A percentile compares a stretch with the other conserved stretches of the same genome.
Conservation (phyloP, 2,888 invertebrate genomes). For the Tigriopus californicus region DNA sequence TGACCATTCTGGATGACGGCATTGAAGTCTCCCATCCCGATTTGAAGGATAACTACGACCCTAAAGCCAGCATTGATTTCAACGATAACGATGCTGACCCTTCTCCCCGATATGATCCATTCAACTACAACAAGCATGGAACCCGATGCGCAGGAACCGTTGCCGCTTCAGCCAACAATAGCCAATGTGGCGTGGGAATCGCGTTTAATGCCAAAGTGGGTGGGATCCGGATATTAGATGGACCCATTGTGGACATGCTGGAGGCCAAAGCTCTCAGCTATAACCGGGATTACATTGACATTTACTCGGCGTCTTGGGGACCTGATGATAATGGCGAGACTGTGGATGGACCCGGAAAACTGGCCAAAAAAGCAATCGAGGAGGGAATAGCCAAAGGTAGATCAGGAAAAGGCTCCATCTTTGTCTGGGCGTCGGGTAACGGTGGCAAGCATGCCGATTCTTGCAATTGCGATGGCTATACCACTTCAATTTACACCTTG, state of each 20-base stretch:
- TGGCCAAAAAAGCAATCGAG: conserved; percentile 90
- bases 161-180: conserved; percentile 89
- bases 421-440: conserved; percentile 98
- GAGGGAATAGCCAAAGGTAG: conserved; percentile 51
- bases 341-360: conserved; percentile 87
- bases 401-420: conserved; percentile 79
- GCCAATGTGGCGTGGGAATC: conserved; percentile 85
- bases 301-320: conserved; percentile 67
- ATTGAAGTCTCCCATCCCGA: conserved; percentile 91
- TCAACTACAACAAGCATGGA: conserved; percentile 85
- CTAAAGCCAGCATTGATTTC: conserved; percentile 68
- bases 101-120: conserved; percentile 83
- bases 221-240: conserved; percentile 28
- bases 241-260: conserved; percentile 32
- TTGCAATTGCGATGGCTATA: conserved; percentile 98
- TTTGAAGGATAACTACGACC: conserved; percentile 73
- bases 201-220: conserved; percentile 88
- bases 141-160: conserved; percentile 40
- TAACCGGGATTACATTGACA: conserved; percentile 90
- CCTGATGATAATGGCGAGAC: conserved; percentile 80
- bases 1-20: conserved; percentile 91
- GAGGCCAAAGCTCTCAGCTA: conserved; percentile 85
- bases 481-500: conserved; percentile 94
- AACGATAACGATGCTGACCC: conserved; percentile 91
- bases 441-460: conserved; percentile 84